phyloP scores from a whole-genome alignment of 35 echinoderm and acorn worm genomes.

The Patiria miniata region DNA sequence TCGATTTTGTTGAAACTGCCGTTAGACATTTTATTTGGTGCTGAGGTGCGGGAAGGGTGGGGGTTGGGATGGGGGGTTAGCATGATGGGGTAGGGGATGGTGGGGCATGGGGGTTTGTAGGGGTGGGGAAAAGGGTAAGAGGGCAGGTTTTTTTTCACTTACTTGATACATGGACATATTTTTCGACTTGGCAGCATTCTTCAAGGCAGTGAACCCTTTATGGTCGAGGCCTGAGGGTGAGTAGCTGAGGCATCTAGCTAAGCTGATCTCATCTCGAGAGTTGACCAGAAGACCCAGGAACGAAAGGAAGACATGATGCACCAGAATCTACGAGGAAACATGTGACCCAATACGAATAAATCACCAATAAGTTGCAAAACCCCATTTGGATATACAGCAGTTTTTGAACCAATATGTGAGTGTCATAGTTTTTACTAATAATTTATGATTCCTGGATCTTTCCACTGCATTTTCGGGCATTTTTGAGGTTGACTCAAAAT shows the following conservation, averaged over 20 bases:
- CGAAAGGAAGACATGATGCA: constrained; percentile 68
- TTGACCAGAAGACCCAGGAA: constrained; percentile 84
- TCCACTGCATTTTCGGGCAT: not conserved
- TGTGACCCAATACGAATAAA: not conserved
- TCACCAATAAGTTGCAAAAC: not conserved
- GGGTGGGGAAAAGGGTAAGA: no score
- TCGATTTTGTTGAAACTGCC: no score
- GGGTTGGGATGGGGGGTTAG: no score
- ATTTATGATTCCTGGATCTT: not conserved
- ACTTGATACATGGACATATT: constrained; percentile 99
- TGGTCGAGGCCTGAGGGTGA: constrained; percentile 71
- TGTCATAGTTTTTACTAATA: not conserved
- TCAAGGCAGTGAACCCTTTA: constrained; percentile 86
- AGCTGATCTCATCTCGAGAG: constrained; percentile 82
- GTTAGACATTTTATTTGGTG: no score
- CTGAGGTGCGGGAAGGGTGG: no score
- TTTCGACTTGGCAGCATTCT: constrained; percentile 70
- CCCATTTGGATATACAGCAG: not conserved
- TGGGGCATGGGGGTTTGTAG: no score
- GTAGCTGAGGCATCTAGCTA: constrained; percentile 81
- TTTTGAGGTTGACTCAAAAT: no score
- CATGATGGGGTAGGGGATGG: no score
- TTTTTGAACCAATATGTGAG: not conserved
- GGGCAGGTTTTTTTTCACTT: constrained; percentile 16
- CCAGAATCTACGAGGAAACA: constrained; percentile 46